Base-by-base conservation (phyloP, 2,888 invertebrate species). In the Napeogenes inachia region DNA sequence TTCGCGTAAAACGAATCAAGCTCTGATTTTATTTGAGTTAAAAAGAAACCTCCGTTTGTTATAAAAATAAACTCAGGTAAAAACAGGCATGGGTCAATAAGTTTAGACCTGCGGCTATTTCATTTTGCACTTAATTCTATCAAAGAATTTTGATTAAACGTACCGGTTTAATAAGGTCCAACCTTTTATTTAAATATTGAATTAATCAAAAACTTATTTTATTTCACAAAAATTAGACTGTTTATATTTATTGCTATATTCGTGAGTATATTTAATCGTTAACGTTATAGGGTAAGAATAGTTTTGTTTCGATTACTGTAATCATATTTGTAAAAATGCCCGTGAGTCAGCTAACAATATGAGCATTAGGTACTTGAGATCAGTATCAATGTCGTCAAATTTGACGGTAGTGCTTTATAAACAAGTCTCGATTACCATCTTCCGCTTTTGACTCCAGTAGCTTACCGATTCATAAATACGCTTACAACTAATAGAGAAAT, bases 11-110 rank as follows among this genome's bases (percentile, higher is more conserved):
- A 69, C 74, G 74, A 77, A 64, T 74, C 77, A 73, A 21, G 21
- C 21, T 21, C 21, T 21, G 63, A 71, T 69, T 77, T 71, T 71
- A 72, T 73, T 74, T 71, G 70, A 71, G 63, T 64, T 73, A 70
- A 66, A 75, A 70, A 68, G 69, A 71, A 73, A 69, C 70, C 67
- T 72, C 63, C 67, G 79, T 80, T 78, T 80, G 76, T 79, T 81
- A 75, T 72, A 78, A 82, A 85, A 85, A 85, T 84, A 86, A 85
- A 78, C 82, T 72, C 87, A 87, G 87, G 87, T 87, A 88, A 78
- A 80, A 81, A 79, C 70, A 75, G 68, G 71, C 71, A 72, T 78
- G 80, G 81, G 74, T 79, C 79, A 79, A 79, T 78, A 80, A 76
- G 71, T 67, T 79, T 77, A 74, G 74, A 75, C 75, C 76, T 72